These are phyloP conservation scores for Eueides isabella DNA, from an alignment of 1,140 invertebrate genomes.

Conservation along the genomic window DNA sequence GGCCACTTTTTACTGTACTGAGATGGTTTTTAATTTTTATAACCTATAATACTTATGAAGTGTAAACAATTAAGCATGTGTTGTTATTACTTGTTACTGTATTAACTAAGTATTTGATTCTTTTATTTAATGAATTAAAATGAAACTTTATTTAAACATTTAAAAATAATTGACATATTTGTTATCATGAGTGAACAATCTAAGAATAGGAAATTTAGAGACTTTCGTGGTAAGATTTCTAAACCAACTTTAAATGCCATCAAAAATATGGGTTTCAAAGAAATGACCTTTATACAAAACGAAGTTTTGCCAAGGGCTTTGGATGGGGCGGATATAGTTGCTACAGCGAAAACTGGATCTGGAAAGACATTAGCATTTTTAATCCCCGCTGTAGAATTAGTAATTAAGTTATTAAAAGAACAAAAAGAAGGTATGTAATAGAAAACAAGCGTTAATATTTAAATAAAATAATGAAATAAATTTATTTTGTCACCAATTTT, in stretches of 20 bases:
- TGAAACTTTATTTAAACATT: background rate
- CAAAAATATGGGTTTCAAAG: constrained; percentile 82
- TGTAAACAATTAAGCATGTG: too few species aligned
- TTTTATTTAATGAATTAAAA: too few species aligned
- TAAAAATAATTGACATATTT: background rate
- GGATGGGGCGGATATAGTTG: constrained; percentile 93
- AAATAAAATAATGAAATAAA: too few species aligned
- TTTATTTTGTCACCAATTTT: background rate
- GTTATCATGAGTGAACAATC: constrained; percentile 48
- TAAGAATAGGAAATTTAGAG: constrained; percentile 63
- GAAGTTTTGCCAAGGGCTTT: constrained; percentile 90
- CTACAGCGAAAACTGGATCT: constrained; percentile 96
- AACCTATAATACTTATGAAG: too few species aligned
- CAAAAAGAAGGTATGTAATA: constrained; percentile 86
- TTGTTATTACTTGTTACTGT: too few species aligned
- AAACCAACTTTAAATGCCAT: constrained; percentile 54
- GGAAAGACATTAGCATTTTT: constrained; percentile 89
- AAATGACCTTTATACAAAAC: constrained; percentile 94
- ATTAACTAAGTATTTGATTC: too few species aligned
- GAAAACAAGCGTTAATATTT: background rate
- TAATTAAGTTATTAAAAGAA: constrained; percentile 89
- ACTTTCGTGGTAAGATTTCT: constrained; percentile 55
- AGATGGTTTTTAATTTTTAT: too few species aligned
- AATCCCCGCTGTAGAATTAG: constrained; percentile 91
- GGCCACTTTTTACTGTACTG: too few species aligned